Conservation (phyloP, 37 sponge, comb jelly and placozoan genomes). For the Spongilla lacustris region DNA sequence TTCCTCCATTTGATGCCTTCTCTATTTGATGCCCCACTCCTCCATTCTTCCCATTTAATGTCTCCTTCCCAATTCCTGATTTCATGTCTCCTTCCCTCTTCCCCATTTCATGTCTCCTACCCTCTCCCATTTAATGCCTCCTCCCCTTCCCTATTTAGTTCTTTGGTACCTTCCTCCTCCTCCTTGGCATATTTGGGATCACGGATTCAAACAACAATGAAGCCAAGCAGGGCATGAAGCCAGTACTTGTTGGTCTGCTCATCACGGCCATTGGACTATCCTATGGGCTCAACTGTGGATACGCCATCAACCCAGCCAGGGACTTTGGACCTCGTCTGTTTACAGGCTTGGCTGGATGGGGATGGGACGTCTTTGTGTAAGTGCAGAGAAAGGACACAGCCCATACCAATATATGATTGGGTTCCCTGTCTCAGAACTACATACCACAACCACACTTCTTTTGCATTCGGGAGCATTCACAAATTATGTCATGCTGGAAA, state of each 20-base stretch:
- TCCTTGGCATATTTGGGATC: slow-evolving; percentile 74
- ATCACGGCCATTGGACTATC: slow-evolving; percentile 72
- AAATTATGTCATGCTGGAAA: too few relatives aligned
- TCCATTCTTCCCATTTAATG: neutral
- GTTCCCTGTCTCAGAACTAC: too few relatives aligned
- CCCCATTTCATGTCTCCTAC: neutral
- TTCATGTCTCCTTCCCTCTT: neutral
- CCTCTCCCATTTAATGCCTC: neutral
- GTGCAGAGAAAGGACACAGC: neutral
- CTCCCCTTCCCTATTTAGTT: slow-evolving; percentile 23
- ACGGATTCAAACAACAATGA: slow-evolving; percentile 63
- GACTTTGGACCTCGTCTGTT: slow-evolving; percentile 75
- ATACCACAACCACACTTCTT: neutral
- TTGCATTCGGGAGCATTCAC: too few relatives aligned
- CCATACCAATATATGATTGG: too few relatives aligned
- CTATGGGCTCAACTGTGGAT: slow-evolving; percentile 81
- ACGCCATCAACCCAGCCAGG: slow-evolving; percentile 81
- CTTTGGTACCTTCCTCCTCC: slow-evolving; percentile 73
- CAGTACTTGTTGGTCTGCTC: slow-evolving; percentile 67
- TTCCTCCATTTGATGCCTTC: too few relatives aligned
- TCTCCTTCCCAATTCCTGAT: too few relatives aligned
- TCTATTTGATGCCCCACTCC: neutral
- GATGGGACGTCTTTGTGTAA: slow-evolving; percentile 66
- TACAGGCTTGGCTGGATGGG: slow-evolving; percentile 70
- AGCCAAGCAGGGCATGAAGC: slow-evolving; percentile 63